A percentile compares a stretch with the other conserved stretches of the same genome.
Conservation (phyloP, 1,140 invertebrate genomes). For the Oncopeltus fasciatus region DNA sequence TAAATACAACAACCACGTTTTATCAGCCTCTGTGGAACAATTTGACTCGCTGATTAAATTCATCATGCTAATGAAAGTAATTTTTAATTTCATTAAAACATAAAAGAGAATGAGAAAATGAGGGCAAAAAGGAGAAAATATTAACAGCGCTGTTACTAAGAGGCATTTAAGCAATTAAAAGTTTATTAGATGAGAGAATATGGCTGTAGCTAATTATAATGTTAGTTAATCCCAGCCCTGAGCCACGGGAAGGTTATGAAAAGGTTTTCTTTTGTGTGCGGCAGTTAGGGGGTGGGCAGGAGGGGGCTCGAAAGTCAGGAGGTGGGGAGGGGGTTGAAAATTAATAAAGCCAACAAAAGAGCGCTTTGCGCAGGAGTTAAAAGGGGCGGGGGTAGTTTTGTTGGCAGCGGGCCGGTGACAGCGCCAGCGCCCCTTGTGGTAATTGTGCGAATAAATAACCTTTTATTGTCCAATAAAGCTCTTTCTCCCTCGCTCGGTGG, state of each 20-base stretch:
- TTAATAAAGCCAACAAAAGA: conserved; percentile 8
- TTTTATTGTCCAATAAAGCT: conserved; percentile 10
- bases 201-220: conserved; percentile 5
- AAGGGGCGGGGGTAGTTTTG: not conserved
- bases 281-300: no score
- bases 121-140: not conserved
- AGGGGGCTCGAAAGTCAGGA: no score
- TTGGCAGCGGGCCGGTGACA: not conserved
- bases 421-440: not conserved
- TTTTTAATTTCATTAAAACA: not conserved
- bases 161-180: conserved; percentile 7
- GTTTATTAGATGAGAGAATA: conserved; percentile 5
- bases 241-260: not conserved
- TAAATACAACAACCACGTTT: no score
- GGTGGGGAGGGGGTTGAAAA: not conserved
- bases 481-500: no score
- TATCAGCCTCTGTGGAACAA: no score
- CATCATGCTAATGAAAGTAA: not conserved
- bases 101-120: not conserved
- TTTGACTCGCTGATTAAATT: not conserved
- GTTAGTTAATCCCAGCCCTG: not conserved
- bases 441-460: conserved; percentile 8
- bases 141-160: not conserved
- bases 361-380: not conserved
- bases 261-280: not conserved